Base-by-base conservation (phyloP, 2,113 vertebrate species). In the Poeciliopsis occidentalis region DNA sequence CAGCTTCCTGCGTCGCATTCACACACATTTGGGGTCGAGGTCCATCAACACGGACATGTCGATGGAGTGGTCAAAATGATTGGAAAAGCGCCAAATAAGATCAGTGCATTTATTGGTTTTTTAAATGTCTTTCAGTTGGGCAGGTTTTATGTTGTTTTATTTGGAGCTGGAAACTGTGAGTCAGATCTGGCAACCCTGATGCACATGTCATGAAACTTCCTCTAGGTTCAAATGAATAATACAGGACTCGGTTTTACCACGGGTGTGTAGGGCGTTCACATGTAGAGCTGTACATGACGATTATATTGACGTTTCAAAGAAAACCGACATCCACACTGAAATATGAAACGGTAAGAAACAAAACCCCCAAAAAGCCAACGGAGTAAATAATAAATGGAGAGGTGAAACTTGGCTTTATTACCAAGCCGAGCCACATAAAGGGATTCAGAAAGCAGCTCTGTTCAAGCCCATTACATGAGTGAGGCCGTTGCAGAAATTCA, bases 401-500 rank as follows among this genome's bases (percentile, higher is more conserved):
- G 66, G 60, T 13, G 51, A 82, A 64, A 54, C 39, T n/a, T 37
- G 60, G 39, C 4, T 26, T 65, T 64, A 34, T 22, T 12, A 19
- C 27, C 41, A 17, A 27, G 65, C 2, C n/a, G 26, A 24, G 6
- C 39, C 10, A 68, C 27, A 30, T 29, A 29, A 68, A 32, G 27
- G 26, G n/a, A 47, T 54, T 37, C 65, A 4, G 17, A 69, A 72
- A 31, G 12, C 15, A 34, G 73, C 27, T 67, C 47, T 61, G 34
- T 27, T 62, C 0, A 30, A 74, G 62, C 10, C 7, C 47, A 54
- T 12, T 39, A 27, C 62, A 60, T 3, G 41, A 64, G 60, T 63
- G 62, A 37, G 22, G 31, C 22, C 51, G n/a, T 65, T 37, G 32
- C 12, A 39, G 32, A 30, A 62, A 62, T 30, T 62, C 60, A 62